These are phyloP conservation scores for Acholoe squamosa DNA, from an alignment of 2,888 invertebrate species.

Conservation along the genomic window DNA sequence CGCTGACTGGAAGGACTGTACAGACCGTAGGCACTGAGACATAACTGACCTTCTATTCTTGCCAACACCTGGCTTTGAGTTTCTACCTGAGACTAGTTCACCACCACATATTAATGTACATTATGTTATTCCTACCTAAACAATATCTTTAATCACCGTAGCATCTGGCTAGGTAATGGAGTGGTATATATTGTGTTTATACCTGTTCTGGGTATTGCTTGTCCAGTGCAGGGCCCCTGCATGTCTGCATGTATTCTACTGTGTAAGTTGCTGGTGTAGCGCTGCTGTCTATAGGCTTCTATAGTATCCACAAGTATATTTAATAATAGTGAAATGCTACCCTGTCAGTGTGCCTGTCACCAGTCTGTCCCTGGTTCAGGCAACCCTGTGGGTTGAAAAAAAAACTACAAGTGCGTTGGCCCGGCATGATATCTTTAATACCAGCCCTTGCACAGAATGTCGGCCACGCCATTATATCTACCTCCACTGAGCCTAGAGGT, in stretches of 20 bases:
- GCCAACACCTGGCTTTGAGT: slow-evolving; percentile 62
- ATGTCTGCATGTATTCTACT: slow-evolving; percentile 42
- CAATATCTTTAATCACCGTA: slow-evolving; percentile 44
- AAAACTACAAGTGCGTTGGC: slow-evolving; percentile 22
- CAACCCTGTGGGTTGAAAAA: not conserved
- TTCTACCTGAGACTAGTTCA: slow-evolving; percentile 51
- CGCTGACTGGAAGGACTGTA: not conserved
- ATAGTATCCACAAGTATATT: slow-evolving; percentile 48
- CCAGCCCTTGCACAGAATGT: not conserved
- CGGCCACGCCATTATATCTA: slow-evolving; percentile 37
- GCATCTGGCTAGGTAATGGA: slow-evolving; percentile 59
- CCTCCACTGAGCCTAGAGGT: slow-evolving; percentile 56
- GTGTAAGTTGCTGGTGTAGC: slow-evolving; percentile 45
- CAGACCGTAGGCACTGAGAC: slow-evolving; percentile 23
- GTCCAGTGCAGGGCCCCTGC: slow-evolving; percentile 48
- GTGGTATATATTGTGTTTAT: slow-evolving; percentile 58
- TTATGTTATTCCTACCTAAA: slow-evolving; percentile 58
- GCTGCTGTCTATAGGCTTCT: slow-evolving; percentile 59
- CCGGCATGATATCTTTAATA: not conserved
- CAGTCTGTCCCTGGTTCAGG: not conserved
- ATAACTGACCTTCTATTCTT: slow-evolving; percentile 54
- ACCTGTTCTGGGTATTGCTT: slow-evolving; percentile 56
- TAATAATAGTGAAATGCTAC: slow-evolving; percentile 33
- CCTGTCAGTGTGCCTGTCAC: slow-evolving; percentile 53
- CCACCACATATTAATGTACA: slow-evolving; percentile 54